A percentile compares a stretch with the other conserved stretches of the same genome.
Conservation (phyloP, 2,888 invertebrate species). For the Pantelozetes paolii region DNA sequence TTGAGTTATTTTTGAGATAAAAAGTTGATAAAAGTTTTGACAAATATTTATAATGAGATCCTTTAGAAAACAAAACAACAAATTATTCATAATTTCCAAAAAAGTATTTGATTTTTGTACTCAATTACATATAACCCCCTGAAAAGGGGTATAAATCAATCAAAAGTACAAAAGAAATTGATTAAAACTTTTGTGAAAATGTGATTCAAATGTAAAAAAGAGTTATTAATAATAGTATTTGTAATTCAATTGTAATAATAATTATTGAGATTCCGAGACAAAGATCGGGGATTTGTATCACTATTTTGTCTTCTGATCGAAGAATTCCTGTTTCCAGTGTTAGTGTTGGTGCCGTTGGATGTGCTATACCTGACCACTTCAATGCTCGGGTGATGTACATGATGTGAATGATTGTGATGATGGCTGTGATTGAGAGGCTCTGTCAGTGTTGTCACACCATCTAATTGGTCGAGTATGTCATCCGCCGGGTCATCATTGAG, state of each 20-base stretch:
- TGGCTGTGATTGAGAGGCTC: slow-evolving; percentile 18
- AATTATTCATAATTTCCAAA: background rate
- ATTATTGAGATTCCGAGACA: slow-evolving; percentile 48
- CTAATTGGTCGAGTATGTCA: slow-evolving; percentile 20
- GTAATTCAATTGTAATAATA: slow-evolving; percentile 47
- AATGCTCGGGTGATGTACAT: slow-evolving; percentile 23
- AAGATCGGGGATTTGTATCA: slow-evolving; percentile 55
- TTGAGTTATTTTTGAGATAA: too few species aligned
- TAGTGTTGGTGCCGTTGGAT: background rate
- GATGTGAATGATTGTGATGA: slow-evolving; percentile 8
- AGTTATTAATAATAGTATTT: background rate
- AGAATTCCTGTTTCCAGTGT: background rate
- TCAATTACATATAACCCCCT: background rate
- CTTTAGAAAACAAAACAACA: background rate
- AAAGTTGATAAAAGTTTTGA: too few species aligned
- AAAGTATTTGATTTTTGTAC: background rate
- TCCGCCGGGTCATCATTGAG: slow-evolving; percentile 10
- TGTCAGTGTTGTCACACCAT: slow-evolving; percentile 25
- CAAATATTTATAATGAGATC: background rate
- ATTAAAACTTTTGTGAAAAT: background rate
- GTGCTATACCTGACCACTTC: slow-evolving; percentile 28
- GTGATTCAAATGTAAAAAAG: background rate
- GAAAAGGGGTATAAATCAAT: background rate
- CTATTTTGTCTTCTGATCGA: slow-evolving; percentile 49
- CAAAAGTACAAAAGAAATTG: background rate